Conservation (phyloP, 2,113 vertebrate genomes). For the Polypterus bichir region DNA sequence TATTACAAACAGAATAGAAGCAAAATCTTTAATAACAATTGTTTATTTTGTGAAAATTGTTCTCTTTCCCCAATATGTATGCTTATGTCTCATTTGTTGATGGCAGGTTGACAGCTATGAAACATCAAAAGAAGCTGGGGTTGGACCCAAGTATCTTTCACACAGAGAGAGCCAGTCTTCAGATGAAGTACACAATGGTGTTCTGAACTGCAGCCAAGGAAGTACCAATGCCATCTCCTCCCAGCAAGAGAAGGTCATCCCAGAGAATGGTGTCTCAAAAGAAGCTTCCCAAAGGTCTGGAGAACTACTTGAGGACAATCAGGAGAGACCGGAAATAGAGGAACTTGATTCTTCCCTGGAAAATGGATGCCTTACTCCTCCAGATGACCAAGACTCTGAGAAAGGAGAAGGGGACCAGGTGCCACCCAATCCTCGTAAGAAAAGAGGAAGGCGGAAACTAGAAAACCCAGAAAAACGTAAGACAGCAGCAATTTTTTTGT, state of each 20-base stretch:
- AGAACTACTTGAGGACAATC: slow-evolving; percentile 28
- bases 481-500: slow-evolving; percentile 23
- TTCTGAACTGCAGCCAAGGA: slow-evolving; percentile 36
- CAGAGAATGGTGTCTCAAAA: slow-evolving; percentile 54
- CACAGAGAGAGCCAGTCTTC: slow-evolving; percentile 49
- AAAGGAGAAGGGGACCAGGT: slow-evolving; percentile 58
- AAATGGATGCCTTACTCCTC: slow-evolving; percentile 63
- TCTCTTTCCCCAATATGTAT: no score
- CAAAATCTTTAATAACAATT: no score
- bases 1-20: no score
- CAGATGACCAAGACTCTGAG: slow-evolving; percentile 54
- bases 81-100: no score
- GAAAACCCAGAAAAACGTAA: slow-evolving; percentile 71
- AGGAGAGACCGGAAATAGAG: slow-evolving; percentile 14
- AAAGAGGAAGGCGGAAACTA: slow-evolving; percentile 71
- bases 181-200: slow-evolving; percentile 72
- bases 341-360: slow-evolving; percentile 56
- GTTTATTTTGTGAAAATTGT: no score
- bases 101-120: slow-evolving; percentile 64
- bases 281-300: slow-evolving; percentile 31
- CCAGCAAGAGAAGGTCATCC: slow-evolving; percentile 51
- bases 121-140: slow-evolving; percentile 50
- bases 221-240: slow-evolving; percentile 28
- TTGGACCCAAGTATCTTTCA: slow-evolving; percentile 53
- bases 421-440: slow-evolving; percentile 47